phyloP scores from a whole-genome alignment of 2,113 vertebrate genomes.

The Gnathonemus longibarbis region DNA sequence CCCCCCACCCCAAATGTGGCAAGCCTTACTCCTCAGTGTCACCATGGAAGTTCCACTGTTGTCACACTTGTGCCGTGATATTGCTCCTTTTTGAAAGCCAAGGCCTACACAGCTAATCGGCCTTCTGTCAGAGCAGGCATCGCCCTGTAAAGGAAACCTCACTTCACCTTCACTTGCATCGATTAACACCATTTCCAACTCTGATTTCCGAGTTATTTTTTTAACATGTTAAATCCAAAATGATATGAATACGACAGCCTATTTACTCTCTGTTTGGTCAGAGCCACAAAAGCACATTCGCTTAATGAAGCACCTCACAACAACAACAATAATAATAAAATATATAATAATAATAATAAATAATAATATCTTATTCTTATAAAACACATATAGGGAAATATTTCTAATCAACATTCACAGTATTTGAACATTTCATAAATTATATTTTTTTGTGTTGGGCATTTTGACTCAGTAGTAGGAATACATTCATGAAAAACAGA shows the following conservation, averaged over 20 bases:
- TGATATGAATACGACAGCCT: background rate
- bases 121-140: conserved; percentile 58
- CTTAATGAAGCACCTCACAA: background rate
- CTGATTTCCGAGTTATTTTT: conserved; percentile 34
- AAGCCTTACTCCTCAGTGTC: conserved; percentile 61
- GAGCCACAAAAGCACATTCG: background rate
- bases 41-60: conserved; percentile 67
- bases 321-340: too few species aligned
- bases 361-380: background rate
- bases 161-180: conserved; percentile 73
- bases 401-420: background rate
- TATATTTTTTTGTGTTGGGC: background rate
- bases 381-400: background rate
- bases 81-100: conserved; percentile 61
- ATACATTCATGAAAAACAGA: background rate
- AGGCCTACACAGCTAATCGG: conserved; percentile 61
- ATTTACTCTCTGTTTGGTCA: background rate
- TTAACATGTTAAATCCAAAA: background rate
- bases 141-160: conserved; percentile 79
- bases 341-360: too few species aligned
- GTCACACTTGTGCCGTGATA: conserved; percentile 75
- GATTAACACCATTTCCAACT: conserved; percentile 48
- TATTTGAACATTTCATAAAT: background rate
- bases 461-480: background rate
- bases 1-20: conserved; percentile 63